Conservation (phyloP, 1,140 invertebrate genomes). For the Coenobita brevimanus region DNA sequence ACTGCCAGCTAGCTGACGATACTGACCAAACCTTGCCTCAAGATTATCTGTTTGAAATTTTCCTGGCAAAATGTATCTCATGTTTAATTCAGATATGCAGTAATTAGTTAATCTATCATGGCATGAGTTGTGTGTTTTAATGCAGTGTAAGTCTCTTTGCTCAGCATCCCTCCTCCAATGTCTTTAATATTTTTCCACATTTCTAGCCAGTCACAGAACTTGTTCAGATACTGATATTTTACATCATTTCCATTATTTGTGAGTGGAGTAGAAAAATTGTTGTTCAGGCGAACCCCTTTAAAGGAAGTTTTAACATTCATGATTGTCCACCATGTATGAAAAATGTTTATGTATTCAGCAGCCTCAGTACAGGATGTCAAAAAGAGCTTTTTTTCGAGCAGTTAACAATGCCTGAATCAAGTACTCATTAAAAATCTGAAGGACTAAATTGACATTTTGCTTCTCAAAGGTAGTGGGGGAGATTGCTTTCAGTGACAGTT, state of each 20-base stretch:
- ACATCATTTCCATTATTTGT: conserved; percentile 33
- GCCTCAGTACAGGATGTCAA: background rate
- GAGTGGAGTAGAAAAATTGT: conserved; percentile 40
- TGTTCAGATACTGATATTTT: conserved; percentile 30
- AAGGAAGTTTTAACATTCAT: conserved; percentile 52
- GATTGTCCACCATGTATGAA: conserved; percentile 57
- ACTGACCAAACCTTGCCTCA: conserved; percentile 44
- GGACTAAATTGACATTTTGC: conserved; percentile 64
- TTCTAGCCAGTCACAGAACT: conserved; percentile 58
- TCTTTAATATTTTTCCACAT: conserved; percentile 21
- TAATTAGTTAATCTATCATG: conserved; percentile 35
- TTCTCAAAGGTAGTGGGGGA: conserved; percentile 53
- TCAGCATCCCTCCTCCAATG: conserved; percentile 4
- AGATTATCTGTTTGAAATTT: conserved; percentile 59
- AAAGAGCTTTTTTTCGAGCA: conserved; percentile 19
- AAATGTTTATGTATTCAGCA: conserved; percentile 51
- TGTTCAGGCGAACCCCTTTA: conserved; percentile 26
- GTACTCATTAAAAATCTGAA: conserved; percentile 62
- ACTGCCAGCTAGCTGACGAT: conserved; percentile 48
- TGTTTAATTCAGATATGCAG: background rate
- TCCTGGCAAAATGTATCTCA: conserved; percentile 39
- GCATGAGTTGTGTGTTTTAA: conserved; percentile 38
- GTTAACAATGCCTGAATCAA: conserved; percentile 31
- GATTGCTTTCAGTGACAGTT: conserved; percentile 37
- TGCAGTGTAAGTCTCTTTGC: conserved; percentile 42